phyloP scores from a whole-genome alignment of 1,140 invertebrate species.

The Sinella curviseta region DNA sequence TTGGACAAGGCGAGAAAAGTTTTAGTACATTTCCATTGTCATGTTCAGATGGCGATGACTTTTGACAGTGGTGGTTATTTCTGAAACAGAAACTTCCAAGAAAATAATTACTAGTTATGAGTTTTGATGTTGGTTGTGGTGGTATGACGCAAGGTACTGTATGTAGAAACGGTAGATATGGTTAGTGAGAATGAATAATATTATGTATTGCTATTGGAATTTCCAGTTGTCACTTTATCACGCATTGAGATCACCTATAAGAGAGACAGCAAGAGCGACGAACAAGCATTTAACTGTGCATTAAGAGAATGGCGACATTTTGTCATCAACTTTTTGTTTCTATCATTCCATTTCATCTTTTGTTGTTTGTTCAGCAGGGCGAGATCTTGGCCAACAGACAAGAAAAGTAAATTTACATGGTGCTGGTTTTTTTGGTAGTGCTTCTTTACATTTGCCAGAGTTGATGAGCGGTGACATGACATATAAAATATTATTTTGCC shows the following conservation, averaged over 20 bases:
- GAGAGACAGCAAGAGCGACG: background rate
- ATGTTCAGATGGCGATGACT: background rate
- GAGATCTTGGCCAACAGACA: constrained; percentile 1
- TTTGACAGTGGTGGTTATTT: too few species aligned
- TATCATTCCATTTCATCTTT: background rate
- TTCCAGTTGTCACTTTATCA: background rate
- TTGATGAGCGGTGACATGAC: background rate
- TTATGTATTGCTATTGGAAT: background rate
- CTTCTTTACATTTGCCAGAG: too few species aligned
- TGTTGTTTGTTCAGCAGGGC: background rate
- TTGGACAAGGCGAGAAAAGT: background rate
- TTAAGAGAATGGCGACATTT: background rate
- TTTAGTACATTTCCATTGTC: background rate
- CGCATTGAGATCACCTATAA: background rate
- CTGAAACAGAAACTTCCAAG: too few species aligned
- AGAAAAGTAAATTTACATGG: background rate
- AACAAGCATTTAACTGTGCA: background rate
- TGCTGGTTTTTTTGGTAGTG: too few species aligned
- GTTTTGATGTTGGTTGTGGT: too few species aligned
- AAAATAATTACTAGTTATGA: too few species aligned
- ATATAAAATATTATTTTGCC: background rate
- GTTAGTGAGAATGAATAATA: background rate
- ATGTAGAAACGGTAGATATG: too few species aligned
- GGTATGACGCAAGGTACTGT: too few species aligned
- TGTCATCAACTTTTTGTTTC: background rate